Conservation (phyloP, 2,888 invertebrate species). For the Galeopsomyia nigrocyanea region DNA sequence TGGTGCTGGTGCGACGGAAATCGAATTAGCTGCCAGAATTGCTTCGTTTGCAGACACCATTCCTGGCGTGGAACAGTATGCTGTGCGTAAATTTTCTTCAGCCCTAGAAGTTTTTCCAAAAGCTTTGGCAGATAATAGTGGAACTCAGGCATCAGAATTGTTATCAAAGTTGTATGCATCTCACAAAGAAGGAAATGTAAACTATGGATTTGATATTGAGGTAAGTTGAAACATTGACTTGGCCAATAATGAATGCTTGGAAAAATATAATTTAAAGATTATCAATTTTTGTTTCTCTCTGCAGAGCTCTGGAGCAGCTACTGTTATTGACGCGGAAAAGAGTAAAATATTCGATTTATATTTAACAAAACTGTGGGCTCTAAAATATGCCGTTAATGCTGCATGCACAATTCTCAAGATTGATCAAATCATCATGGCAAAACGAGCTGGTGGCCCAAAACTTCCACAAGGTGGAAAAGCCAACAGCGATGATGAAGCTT, state of each 20-base stretch:
- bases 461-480: constrained; percentile 72
- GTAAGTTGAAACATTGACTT: constrained; percentile 61
- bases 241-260: neutral
- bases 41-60: constrained; percentile 90
- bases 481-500: constrained; percentile 79
- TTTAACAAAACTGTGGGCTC: constrained; percentile 90
- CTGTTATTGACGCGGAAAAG: constrained; percentile 81
- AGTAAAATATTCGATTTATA: constrained; percentile 87
- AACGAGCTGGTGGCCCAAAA: constrained; percentile 96
- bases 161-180: constrained; percentile 91
- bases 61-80: constrained; percentile 97
- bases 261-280: too few relatives aligned
- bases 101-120: constrained; percentile 93
- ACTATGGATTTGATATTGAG: constrained; percentile 90
- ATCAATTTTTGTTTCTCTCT: too few relatives aligned
- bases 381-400: constrained; percentile 95
- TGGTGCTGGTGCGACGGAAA: constrained; percentile 96
- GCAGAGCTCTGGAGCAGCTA: constrained; percentile 30
- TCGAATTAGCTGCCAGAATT: constrained; percentile 91
- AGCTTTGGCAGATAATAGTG: constrained; percentile 94
- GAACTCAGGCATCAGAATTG: constrained; percentile 88
- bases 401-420: constrained; percentile 94
- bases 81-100: constrained; percentile 91
- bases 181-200: constrained; percentile 90
- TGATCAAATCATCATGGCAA: constrained; percentile 99